Evolutionary conservation across 2,113 vertebrate genomes (phyloP), one percentile per base, ranked within the genome.

Genomic region (Catharus fuscescens): DNA sequence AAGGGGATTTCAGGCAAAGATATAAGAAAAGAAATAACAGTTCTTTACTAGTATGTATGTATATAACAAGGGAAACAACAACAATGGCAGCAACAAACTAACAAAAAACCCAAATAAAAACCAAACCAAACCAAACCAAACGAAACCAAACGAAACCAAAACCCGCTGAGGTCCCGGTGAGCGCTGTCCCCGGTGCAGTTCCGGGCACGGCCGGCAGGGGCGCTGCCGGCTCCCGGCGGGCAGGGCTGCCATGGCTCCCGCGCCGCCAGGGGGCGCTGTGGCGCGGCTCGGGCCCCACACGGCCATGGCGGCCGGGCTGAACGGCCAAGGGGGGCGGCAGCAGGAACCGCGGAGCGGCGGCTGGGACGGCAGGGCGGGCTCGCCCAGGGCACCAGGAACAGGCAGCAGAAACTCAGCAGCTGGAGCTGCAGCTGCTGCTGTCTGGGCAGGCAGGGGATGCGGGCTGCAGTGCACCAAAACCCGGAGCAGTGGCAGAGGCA

Each of bases 11-110:
- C 44, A 31, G 26, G 26, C n/a, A 31, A 3, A 24, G 40, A 17
- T 6, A 13, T 1, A 56, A 4, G 26, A 1, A 25, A 10, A 42
- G 21, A 9, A 25, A 3, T 4, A 11, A 1, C 16, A 56, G 38
- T 24, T 47, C 20, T 3, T 14, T 1, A 8, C 8, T 2, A 3
- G 15, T 17, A 3, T 10, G 26, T 47, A 47, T 23, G 47, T 47
- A 47, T 38, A 0, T 18, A 14, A 6, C 11, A 36, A 36, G 36
- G n/a, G 32, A 17, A 38, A 38, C 38, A 23, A 6, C 38, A 54
- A 47, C 45, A 45, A 54, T 17, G 26, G 13, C 52, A 56, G 7
- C 66, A 47, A 47, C 45, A 47, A 47, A 47, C 11, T 47, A 47
- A 47, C 19, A 23, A 47, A 21, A 45, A 45, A 20, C 38, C 45